Base-by-base conservation (phyloP, 1,140 invertebrate species). In the Ceratoteleas bidentatus region DNA sequence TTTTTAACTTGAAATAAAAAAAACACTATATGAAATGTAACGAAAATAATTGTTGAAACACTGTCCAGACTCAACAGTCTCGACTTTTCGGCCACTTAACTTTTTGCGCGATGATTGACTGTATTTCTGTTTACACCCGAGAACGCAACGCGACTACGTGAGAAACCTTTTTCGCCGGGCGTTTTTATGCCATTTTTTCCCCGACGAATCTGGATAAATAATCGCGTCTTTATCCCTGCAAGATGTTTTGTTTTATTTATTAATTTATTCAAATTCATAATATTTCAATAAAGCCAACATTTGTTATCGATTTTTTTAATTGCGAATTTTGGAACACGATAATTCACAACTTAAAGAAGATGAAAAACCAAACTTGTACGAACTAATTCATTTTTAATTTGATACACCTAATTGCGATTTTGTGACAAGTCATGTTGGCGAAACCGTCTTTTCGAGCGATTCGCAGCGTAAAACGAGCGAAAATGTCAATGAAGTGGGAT, bases 111-210 rank as follows among this genome's bases (percentile, higher is more conserved):
- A 14, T 36, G 47, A 70, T 70, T 53, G 38, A 15, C 49, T 78
- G 60, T 64, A 70, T 70, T 58, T 77, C 9, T 70, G 65, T 77
- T 77, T 77, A 77, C 74, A 70, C 65, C 40, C 50, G 36, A 53
- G 73, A 76, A 61, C 24, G 45, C 54, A 15, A 53, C 34, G 58
- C 33, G 50, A 64, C 53, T 52, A 62, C 65, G 64, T 64, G 40
- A 62, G 65, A 76, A 61, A 49, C 45, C 40, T 65, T 70, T 69
- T 70, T 52, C 10, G 45, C 6, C 47, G 14, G 9, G 2, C 60
- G 57, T 70, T 78, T 70, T 78, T 78, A 34, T 9, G 7, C 57
- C 47, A 58, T 60, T 78, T 78, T 78, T 70, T 78, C 50, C 47
- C 2, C 34, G 47, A 43, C 52, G 47, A 60, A 57, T 57, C 60